Conservation (phyloP, 2,888 invertebrate genomes). For the Yponomeuta malinellus region DNA sequence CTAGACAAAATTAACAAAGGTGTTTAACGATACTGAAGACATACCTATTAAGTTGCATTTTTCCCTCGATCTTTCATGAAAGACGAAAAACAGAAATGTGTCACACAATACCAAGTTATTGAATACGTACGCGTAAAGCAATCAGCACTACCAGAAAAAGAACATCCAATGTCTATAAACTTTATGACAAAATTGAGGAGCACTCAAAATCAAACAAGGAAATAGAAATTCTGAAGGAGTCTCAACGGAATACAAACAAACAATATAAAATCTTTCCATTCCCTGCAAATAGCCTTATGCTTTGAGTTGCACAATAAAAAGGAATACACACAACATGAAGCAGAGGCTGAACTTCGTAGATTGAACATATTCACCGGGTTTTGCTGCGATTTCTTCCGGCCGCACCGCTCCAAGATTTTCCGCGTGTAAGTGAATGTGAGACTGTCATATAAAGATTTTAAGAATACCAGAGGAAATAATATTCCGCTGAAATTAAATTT, state of each 20-base stretch:
- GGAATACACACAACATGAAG: neutral
- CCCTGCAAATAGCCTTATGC: neutral
- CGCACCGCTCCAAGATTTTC: neutral
- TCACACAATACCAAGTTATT: no score
- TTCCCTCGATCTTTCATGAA: no score
- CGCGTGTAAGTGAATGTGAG: neutral
- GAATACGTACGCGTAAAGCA: no score
- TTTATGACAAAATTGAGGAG: neutral
- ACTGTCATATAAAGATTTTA: neutral
- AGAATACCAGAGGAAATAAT: neutral
- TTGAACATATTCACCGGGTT: neutral
- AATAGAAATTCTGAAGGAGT: neutral
- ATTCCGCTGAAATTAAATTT: neutral
- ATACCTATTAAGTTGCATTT: no score
- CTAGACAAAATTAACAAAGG: no score
- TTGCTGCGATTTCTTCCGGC: neutral
- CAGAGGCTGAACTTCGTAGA: neutral
- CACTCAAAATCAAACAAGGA: neutral
- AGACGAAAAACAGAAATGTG: no score
- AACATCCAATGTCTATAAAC: neutral
- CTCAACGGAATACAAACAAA: neutral
- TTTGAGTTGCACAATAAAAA: neutral
- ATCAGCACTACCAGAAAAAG: neutral
- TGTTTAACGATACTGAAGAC: no score
- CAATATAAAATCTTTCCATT: slow-evolving; percentile 1